Conservation (phyloP, 1,140 invertebrate species). For the Calliopsis andreniformis region DNA sequence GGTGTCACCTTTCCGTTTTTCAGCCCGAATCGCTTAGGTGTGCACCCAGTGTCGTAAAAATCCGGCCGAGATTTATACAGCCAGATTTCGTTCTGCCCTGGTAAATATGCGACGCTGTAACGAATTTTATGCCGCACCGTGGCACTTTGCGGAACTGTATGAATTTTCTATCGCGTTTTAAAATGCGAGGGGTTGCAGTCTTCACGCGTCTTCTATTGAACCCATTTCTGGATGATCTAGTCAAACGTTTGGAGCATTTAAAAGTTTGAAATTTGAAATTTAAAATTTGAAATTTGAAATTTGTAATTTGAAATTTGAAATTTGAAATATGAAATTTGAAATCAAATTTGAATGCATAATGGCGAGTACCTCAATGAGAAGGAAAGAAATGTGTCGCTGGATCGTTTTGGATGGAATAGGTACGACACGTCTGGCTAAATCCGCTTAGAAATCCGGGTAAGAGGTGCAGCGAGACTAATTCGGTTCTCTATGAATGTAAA, state of each 20-base stretch:
- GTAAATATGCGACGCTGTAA: conserved; percentile 49
- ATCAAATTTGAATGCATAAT: not conserved
- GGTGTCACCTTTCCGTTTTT: conserved; percentile 71
- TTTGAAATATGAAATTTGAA: too few relatives aligned
- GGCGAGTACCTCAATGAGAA: not conserved
- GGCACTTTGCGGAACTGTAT: not conserved
- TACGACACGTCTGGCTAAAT: conserved; percentile 13
- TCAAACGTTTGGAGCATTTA: too few relatives aligned
- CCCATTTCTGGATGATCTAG: too few relatives aligned
- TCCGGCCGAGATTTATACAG: conserved; percentile 70
- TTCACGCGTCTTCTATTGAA: too few relatives aligned
- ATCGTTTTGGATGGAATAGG: not conserved
- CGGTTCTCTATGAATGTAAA: conserved; percentile 44
- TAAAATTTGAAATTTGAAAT: too few relatives aligned
- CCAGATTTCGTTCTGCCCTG: conserved; percentile 50
- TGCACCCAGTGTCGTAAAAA: conserved; percentile 62
- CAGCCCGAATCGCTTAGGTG: conserved; percentile 44
- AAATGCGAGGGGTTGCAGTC: not conserved
- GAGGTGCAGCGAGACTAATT: conserved; percentile 20
- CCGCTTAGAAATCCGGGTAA: conserved; percentile 32
- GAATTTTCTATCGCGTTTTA: conserved; percentile 31
- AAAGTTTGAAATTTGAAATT: too few relatives aligned
- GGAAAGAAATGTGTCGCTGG: not conserved
- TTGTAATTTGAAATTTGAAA: too few relatives aligned
- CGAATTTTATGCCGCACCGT: conserved; percentile 49